Evolutionary conservation across 1,140 invertebrate genomes (phyloP), one percentile per base, ranked within the genome.

Genomic region (Argopecten irradians): DNA sequence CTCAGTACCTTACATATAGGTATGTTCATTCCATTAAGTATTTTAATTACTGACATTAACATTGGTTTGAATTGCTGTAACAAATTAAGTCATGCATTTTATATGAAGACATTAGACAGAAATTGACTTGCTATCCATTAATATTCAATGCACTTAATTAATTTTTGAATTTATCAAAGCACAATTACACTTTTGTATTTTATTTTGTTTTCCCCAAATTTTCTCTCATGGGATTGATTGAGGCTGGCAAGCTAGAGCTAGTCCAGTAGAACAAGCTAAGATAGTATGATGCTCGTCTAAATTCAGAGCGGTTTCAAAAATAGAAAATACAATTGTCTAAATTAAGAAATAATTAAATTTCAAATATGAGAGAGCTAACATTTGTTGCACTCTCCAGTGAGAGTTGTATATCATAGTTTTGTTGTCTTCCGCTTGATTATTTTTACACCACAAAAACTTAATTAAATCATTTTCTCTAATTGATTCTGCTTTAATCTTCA

Each of bases 311-410:
- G 3, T 71, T 28, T 28, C n/a, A 71, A 71, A 71, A 71, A 71
- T 71, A 71, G 55, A 71, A 39, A 28, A 11, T 46, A 19, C n/a
- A 5, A 28, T 71, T 71, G n/a, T 28, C 55, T 71, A 71, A 71
- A 71, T 71, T 28, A 71, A 71, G n/a, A 71, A 71, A 71, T 71
- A 71, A 71, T 71, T 46, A 11, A 71, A 71, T 71, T 71, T 71
- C 55, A 71, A 71, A 71, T 22, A 71, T 71, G n/a, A 71, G 0
- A 71, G 55, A 28, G 28, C 55, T n/a, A n/a, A n/a, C n/a, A n/a
- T n/a, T n/a, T n/a, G n/a, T n/a, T n/a, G n/a, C n/a, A n/a, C n/a
- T n/a, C n/a, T n/a, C n/a, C n/a, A n/a, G n/a, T n/a, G n/a, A n/a
- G n/a, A n/a, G n/a, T n/a, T n/a, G n/a, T 5, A 71, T 71, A 71